These are phyloP conservation scores for Argyresthia goedartella DNA, from an alignment of 2,888 invertebrate genomes.

Conservation along the genomic window DNA sequence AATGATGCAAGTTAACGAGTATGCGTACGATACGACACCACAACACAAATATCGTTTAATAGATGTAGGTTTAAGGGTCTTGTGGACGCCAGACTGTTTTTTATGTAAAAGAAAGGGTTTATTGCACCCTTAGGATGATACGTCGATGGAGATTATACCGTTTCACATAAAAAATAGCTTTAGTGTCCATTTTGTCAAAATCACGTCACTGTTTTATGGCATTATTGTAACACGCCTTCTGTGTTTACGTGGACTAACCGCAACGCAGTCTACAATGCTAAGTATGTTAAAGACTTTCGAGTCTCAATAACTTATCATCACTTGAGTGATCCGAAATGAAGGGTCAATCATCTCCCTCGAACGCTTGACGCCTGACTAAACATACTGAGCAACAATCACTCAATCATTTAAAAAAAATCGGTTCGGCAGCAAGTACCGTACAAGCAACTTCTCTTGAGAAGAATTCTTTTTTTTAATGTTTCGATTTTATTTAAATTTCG, in stretches of 20 bases:
- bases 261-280: neutral
- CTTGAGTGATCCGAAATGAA: too few species aligned
- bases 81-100: too few species aligned
- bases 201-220: conserved; percentile 1
- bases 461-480: too few species aligned
- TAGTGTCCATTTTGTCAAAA: neutral
- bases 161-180: neutral
- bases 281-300: too few species aligned
- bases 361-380: too few species aligned
- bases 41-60: neutral
- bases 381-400: neutral
- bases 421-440: too few species aligned
- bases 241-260: conserved; percentile 1
- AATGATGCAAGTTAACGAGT: neutral
- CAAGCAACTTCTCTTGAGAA: too few species aligned
- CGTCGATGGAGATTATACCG: neutral
- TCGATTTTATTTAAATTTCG: too few species aligned
- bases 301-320: too few species aligned
- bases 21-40: neutral
- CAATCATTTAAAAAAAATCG: neutral
- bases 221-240: conserved; percentile 6
- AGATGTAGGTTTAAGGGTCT: neutral
- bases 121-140: too few species aligned
- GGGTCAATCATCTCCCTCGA: too few species aligned
- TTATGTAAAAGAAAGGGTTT: too few species aligned